phyloP scores from a whole-genome alignment of 2,888 invertebrate species.

The Herminia tarsipennalis region DNA sequence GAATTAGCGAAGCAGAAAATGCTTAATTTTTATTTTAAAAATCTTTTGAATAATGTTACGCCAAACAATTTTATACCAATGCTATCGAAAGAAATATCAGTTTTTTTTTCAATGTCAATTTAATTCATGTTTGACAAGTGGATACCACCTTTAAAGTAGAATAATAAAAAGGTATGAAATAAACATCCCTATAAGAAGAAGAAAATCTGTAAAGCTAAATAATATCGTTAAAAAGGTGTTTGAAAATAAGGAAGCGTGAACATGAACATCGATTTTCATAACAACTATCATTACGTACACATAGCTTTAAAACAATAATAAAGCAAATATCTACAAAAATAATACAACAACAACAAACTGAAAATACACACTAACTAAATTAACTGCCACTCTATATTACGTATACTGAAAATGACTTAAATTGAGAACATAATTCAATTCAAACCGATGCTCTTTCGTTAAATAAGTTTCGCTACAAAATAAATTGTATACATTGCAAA shows the following conservation, averaged over 20 bases:
- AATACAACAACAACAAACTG: conserved; percentile 15
- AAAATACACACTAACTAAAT: conserved; percentile 42
- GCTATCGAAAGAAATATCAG: background rate
- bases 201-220: background rate
- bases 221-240: background rate
- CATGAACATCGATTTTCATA: conserved; percentile 6
- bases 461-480: conserved; percentile 58
- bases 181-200: too few species aligned
- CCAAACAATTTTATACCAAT: background rate
- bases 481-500: conserved; percentile 66
- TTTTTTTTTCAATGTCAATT: background rate
- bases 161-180: too few species aligned
- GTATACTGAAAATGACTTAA: conserved; percentile 44
- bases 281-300: background rate
- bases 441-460: conserved; percentile 43
- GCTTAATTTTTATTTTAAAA: too few species aligned
- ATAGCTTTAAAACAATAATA: background rate
- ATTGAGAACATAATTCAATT: conserved; percentile 52
- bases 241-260: conserved; percentile 5
- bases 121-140: background rate
- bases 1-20: too few species aligned
- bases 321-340: conserved; percentile 11
- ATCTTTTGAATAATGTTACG: too few species aligned
- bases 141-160: too few species aligned
- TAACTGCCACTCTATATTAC: conserved; percentile 35